phyloP scores from a whole-genome alignment of 2,797 vertebrate genomes.

The Monodelphis domestica region DNA sequence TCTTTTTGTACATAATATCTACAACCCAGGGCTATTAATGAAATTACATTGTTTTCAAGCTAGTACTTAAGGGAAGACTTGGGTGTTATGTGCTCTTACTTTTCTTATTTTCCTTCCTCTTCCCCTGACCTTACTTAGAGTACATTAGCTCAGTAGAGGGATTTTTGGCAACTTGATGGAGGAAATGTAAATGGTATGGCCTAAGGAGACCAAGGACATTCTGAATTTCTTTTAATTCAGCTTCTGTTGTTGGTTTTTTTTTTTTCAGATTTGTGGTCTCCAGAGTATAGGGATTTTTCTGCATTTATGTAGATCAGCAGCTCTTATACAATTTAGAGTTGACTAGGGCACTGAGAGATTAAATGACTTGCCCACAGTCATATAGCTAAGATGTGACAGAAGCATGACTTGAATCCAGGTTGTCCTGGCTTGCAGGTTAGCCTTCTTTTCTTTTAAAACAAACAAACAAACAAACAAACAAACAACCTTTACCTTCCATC shows the following conservation, averaged over 20 bases:
- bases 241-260: background rate
- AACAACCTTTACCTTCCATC: too few relatives aligned
- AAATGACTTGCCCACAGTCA: background rate
- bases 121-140: background rate
- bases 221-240: background rate
- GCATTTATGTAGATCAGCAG: background rate
- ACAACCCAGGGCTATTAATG: background rate
- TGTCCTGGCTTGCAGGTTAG: too few relatives aligned
- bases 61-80: background rate
- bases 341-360: background rate
- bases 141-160: background rate
- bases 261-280: background rate
- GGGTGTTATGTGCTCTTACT: background rate
- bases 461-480: too few relatives aligned
- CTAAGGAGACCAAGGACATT: background rate
- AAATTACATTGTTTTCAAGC: background rate
- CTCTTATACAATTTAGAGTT: background rate
- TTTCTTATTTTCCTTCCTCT: background rate
- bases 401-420: too few relatives aligned
- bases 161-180: background rate
- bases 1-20: background rate
- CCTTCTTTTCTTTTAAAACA: too few relatives aligned
- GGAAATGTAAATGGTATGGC: background rate
- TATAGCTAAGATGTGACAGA: too few relatives aligned
- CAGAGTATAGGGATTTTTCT: background rate